Evolutionary conservation across 2,888 invertebrate genomes (phyloP), one percentile per base, ranked within the genome.

Genomic region (Drosophila colorata): DNA sequence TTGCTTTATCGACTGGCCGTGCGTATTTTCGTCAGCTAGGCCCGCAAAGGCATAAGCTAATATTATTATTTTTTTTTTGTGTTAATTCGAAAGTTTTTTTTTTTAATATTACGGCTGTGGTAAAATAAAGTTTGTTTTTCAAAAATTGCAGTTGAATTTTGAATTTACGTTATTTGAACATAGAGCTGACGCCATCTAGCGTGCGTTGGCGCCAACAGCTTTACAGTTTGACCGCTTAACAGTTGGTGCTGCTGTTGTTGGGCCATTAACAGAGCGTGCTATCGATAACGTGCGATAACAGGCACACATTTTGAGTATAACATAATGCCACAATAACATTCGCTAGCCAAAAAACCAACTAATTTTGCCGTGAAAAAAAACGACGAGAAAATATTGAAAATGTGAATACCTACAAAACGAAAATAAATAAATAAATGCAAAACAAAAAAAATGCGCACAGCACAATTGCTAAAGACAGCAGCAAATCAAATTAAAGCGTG

Each of bases 281-380:
- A 52, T 63, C 61, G 63, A 66, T 63, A 47, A 1, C 25, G 13
- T 14, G 13, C 63, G 66, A 65, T 68, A 66, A 1, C 48, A 57
- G 3, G 43, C 52, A 56, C 68, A 55, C 68, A 55, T 70, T 70
- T 63, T 70, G 69, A 69, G 70, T 69, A 70, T 69, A 70, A 70
- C 69, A 69, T 33, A 69, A 69, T 61, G 55, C 37, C 11, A 48
- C 56, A 61, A 49, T 63, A 69, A 69, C 69, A 69, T 70, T 63
- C 28, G 48, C 58, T 28, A 49, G 59, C 37, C 25, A 58, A 64
- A 64, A 28, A 70, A 57, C 13, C 52, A 47, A 57, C 71, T 67
- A 67, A 74, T 61, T 73, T 71, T 71, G 67, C 70, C 65, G 74
- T 60, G 71, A 67, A 71, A 74, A 70, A 64, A 51, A 48, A 61